A percentile compares a stretch with the other conserved stretches of the same genome.
phyloP scores from a whole-genome alignment of 2,797 vertebrate genomes.

The Cyprinella venusta region DNA sequence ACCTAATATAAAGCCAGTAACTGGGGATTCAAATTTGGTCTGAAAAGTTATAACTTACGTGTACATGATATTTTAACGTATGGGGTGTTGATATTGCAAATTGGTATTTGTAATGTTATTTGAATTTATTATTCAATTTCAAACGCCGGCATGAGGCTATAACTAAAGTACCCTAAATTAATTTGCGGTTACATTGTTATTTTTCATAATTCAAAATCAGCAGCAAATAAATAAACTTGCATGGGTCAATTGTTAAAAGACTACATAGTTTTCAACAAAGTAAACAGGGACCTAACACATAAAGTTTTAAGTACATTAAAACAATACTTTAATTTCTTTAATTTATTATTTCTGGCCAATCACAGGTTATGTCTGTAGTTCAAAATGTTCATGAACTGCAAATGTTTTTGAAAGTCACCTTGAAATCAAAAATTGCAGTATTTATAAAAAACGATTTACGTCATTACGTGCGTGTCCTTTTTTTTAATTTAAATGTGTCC shows the following conservation, averaged over 20 bases:
- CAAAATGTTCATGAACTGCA: background rate
- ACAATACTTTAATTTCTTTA: background rate
- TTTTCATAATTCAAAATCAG: background rate
- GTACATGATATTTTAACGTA: background rate
- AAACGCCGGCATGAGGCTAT: too few relatives aligned
- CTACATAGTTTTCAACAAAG: too few relatives aligned
- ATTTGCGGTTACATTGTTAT: background rate
- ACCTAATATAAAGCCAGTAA: background rate
- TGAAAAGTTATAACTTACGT: background rate
- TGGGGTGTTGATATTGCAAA: background rate
- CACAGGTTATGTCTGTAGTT: background rate
- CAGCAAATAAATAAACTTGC: background rate
- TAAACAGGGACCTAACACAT: too few relatives aligned
- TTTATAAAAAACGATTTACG: background rate
- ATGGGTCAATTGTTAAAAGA: too few relatives aligned
- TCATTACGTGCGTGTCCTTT: too few relatives aligned
- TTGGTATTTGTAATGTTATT: background rate
- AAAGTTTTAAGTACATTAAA: background rate
- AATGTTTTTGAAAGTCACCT: background rate
- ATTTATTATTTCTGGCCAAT: background rate
- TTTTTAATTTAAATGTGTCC: background rate
- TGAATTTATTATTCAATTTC: background rate
- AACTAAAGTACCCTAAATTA: too few relatives aligned
- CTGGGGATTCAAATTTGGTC: background rate
- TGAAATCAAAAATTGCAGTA: background rate